A percentile compares a stretch with the other conserved stretches of the same genome.
These are phyloP conservation scores for Suricata suricatta DNA, from an alignment of 2,113 vertebrate species.

Conservation along the genomic window DNA sequence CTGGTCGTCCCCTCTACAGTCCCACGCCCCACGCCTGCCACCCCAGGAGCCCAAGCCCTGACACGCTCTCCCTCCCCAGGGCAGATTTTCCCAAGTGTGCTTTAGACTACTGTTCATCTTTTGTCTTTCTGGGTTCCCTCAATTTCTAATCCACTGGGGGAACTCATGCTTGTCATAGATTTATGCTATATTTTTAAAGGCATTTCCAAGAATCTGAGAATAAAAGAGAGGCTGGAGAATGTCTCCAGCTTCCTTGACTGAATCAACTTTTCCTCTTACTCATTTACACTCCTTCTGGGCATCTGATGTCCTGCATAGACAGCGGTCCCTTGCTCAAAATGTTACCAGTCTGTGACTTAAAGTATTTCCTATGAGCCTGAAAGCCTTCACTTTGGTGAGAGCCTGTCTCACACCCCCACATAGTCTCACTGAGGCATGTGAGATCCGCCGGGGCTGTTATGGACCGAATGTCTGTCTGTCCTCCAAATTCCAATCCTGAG, in stretches of 20 bases:
- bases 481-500: not conserved
- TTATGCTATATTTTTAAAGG: not conserved
- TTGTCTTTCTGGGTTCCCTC: not conserved
- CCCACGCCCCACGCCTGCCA: not conserved
- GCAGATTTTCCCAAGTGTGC: not conserved
- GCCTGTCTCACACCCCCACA: not conserved
- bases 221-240: not conserved
- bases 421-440: not conserved
- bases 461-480: not conserved
- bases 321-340: not conserved
- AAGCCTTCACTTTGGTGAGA: not conserved
- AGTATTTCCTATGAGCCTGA: not conserved
- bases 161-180: not conserved
- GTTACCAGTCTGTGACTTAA: not conserved
- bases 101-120: not conserved
- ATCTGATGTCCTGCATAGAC: not conserved
- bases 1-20: fast-evolving
- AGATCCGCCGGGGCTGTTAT: not conserved
- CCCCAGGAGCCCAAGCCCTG: not conserved
- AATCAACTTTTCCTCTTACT: not conserved
- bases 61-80: not conserved
- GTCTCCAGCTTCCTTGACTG: not conserved
- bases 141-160: not conserved
- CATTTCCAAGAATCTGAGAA: not conserved
- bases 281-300: not conserved